Evolutionary conservation across 2,797 vertebrate genomes (phyloP), one percentile per base, ranked within the genome.

Genomic region (Protosalanx chinensis): DNA sequence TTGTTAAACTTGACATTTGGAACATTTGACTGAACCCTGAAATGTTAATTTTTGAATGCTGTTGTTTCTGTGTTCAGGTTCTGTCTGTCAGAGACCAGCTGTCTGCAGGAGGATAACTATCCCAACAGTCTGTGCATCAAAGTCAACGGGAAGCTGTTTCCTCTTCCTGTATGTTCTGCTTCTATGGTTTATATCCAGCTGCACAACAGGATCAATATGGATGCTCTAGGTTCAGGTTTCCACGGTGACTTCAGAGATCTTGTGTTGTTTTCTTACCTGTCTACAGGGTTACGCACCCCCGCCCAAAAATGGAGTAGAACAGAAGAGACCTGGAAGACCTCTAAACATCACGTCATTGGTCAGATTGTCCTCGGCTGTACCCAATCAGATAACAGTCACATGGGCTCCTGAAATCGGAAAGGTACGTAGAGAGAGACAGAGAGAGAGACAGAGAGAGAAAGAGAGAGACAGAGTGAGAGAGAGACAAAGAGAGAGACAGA

Each of bases 391-490:
- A 75, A 96, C 96, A 16, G 95, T 98, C 72, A 96, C 96, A 0
- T 99, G 97, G 97, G 93, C 97, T 41, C 96, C 96, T 72, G 97
- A 99, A 91, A 96, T 98, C 67, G 97, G 95, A 82, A 99, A 98
- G 93, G 97, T 98, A 90, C 90, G 76, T 46, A 2, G n/a, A n/a
- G n/a, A n/a, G n/a, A n/a, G n/a, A n/a, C n/a, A 27, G 23, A 27
- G 23, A 27, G 23, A 27, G 23, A 27, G 23, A 27, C 1, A 27
- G 23, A 27, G 23, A 27, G 1, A 27, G 23, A 27, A 1, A 27
- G 23, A 27, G 23, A 27, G 23, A 27, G 23, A 27, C 23, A 27
- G 23, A 27, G n/a, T n/a, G 23, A 27, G 23, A 27, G 23, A 27
- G 23, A 27, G 23, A 27, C 23, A 27, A 1, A 27, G 23, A 27